These are phyloP conservation scores for Gymnocypris eckloni DNA, from an alignment of 2,797 vertebrate species.

Conservation along the genomic window DNA sequence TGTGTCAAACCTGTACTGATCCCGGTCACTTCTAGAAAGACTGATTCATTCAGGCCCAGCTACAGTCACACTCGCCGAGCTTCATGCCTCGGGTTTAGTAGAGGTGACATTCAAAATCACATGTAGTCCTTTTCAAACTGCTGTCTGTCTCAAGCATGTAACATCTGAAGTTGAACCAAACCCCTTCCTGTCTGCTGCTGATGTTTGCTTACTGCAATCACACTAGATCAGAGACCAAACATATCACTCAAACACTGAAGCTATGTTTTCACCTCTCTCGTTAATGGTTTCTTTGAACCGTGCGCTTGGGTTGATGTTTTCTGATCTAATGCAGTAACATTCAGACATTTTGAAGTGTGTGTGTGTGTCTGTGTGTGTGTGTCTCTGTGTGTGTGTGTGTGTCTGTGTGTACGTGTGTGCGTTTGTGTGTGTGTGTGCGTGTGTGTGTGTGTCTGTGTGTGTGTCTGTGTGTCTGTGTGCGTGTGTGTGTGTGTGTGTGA, in stretches of 20 bases:
- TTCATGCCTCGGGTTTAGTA: no score
- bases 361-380: no score
- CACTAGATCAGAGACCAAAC: no score
- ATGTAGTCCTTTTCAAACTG: background rate
- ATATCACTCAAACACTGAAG: background rate
- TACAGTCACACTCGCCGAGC: background rate
- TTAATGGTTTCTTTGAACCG: background rate
- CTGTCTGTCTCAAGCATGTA: background rate
- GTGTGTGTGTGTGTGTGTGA: no score
- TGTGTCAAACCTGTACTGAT: background rate
- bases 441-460: no score
- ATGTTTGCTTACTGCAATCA: background rate
- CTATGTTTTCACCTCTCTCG: no score
- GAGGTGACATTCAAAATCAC: background rate
- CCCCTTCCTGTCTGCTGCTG: constrained; percentile 5
- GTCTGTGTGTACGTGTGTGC: no score
- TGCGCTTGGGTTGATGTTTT: background rate
- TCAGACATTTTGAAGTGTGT: background rate
- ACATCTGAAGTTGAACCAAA: background rate
- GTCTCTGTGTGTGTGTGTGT: no score
- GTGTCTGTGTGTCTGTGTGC: no score
- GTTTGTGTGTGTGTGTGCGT: no score
- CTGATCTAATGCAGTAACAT: background rate
- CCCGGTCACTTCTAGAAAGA: background rate
- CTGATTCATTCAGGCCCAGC: background rate